Evolutionary conservation across 2,113 vertebrate genomes (phyloP).

Genomic region (Ammodytes marinus): DNA sequence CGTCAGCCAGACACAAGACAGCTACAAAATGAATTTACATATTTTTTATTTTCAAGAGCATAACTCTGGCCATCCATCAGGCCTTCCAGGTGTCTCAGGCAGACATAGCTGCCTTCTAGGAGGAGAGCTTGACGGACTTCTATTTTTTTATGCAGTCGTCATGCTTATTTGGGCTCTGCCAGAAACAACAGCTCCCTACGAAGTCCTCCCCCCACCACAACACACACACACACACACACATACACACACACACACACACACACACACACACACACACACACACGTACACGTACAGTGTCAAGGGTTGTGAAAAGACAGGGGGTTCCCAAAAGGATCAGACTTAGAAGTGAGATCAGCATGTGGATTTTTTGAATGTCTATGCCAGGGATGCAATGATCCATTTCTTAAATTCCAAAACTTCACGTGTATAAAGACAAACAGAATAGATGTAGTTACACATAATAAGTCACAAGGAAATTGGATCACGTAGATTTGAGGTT

Average conservation of each 20-base stretch:
- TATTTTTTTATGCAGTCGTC: conserved; percentile 44
- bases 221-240: conserved; percentile 8
- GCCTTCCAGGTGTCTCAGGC: conserved; percentile 57
- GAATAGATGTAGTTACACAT: background rate
- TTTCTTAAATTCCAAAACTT: conserved; percentile 16
- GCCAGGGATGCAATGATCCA: conserved; percentile 28
- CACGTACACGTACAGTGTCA: conserved; percentile 28
- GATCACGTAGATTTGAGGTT: background rate
- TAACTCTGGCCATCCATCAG: conserved; percentile 53
- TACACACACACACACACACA: conserved; percentile 15
- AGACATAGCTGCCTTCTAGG: conserved; percentile 48
- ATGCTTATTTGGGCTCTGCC: conserved; percentile 62
- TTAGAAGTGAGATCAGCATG: conserved; percentile 9
- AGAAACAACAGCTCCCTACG: conserved; percentile 71
- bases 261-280: conserved; percentile 18
- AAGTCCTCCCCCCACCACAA: conserved; percentile 16
- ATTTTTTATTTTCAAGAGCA: conserved; percentile 59
- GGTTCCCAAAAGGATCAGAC: conserved; percentile 18
- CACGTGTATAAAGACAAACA: background rate
- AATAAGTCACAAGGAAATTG: background rate
- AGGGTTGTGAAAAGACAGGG: conserved; percentile 4
- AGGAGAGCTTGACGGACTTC: conserved; percentile 53
- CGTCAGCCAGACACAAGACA: conserved; percentile 59
- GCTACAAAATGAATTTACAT: conserved; percentile 63
- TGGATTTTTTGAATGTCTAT: conserved; percentile 17